Base-by-base conservation (phyloP, 2,888 invertebrate genomes). In the Brachyptera putata region DNA sequence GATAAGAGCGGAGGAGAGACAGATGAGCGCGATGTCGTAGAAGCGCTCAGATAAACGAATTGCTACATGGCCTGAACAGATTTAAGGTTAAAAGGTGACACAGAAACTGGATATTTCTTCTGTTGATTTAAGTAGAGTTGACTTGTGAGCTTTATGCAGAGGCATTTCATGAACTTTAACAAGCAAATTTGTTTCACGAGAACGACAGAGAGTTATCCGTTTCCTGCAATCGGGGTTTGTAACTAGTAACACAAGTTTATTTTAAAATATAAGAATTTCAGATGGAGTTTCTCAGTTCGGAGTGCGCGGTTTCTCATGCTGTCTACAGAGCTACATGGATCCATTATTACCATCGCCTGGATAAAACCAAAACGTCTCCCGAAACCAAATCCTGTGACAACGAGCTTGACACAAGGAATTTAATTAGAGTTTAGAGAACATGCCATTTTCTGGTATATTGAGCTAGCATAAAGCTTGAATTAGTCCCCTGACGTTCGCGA, bases 381-480 rank as follows among this genome's bases (percentile, higher is more conserved):
- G 3, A 24, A 21, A 24, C 24, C 46, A 46, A 46, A 46, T 46
- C 46, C 46, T 21, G 24, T 46, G 30, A 5, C 24, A 11, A 24
- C 21, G n/a, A 21, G n/a, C 46, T 21, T 46, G 46, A 46, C 46
- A 24, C n/a, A 46, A 46, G 46, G 46, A 46, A 46, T 46, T 46
- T 46, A 46, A 46, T 46, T 46, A 46, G 46, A 46, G 46, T 24
- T 46, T 46, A 46, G 46, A 46, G 46, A 21, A 46, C 22, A 46
- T 46, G 46, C 46, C 21, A 46, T 46, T 46, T 46, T 21, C 46
- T 46, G 46, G 46, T 24, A 16, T 22, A 46, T 46, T 46, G 46
- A 46, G 24, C 46, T 7, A 5, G 30, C 11, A 7, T 30, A 11
- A 30, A 30, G 30, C 5, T 5, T 11, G 30, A 5, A 30, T 30